Percentiles rank a stretch among this genome's conserved stretches.
Evolutionary conservation across 2,888 invertebrate species (phyloP).

Genomic region (Luperina testacea): DNA sequence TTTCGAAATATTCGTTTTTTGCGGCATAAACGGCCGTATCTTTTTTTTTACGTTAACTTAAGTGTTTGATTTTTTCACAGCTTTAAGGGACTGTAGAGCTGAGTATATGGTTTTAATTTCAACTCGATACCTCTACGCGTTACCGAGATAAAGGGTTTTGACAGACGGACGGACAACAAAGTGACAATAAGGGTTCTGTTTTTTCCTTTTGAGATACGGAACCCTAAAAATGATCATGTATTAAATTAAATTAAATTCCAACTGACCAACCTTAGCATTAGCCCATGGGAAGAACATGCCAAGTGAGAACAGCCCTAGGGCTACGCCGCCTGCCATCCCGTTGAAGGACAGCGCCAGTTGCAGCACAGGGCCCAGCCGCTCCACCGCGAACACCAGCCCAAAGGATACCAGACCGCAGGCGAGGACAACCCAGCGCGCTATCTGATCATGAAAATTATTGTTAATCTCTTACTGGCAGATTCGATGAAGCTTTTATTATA

Average conservation of each 20-base stretch:
- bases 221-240: background rate
- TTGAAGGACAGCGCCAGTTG: conserved; percentile 97
- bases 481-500: background rate
- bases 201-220: too few species aligned
- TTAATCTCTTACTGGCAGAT: background rate
- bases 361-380: conserved; percentile 95
- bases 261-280: conserved; percentile 92
- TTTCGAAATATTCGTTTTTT: too few species aligned
- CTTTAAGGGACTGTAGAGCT: too few species aligned
- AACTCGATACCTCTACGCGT: too few species aligned
- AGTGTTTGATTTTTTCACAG: too few species aligned
- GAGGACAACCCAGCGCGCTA: conserved; percentile 91
- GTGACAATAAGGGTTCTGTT: too few species aligned
- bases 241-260: too few species aligned
- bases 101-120: too few species aligned
- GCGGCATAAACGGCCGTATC: too few species aligned
- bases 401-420: conserved; percentile 94
- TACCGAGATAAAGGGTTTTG: too few species aligned
- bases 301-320: conserved; percentile 95
- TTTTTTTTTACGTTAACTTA: too few species aligned
- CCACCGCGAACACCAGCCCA: conserved; percentile 95
- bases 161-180: too few species aligned
- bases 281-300: conserved; percentile 97
- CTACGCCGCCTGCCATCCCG: conserved; percentile 96
- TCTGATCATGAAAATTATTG: conserved; percentile 71